A percentile compares a stretch with the other conserved stretches of the same genome.
phyloP scores from a whole-genome alignment of 1,140 invertebrate genomes.

The Grapholita molesta region DNA sequence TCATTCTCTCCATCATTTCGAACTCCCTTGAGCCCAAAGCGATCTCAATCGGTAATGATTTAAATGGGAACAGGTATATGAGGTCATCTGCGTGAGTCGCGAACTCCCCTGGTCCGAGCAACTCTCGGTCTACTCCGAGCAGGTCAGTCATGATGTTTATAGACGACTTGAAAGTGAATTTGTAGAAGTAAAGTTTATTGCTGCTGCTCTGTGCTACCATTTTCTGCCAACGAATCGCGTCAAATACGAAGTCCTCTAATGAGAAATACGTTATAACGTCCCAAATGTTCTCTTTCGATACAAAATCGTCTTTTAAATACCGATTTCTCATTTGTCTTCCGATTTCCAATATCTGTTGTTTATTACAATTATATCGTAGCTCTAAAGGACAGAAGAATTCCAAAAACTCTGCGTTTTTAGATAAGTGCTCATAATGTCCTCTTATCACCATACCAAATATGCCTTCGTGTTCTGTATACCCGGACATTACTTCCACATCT shows the following conservation, averaged over 20 bases:
- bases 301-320: not conserved
- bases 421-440: not conserved
- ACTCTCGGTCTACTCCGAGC: not conserved
- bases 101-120: not conserved
- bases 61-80: not conserved
- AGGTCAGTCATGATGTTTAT: not conserved
- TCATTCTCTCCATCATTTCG: not conserved
- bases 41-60: not conserved
- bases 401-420: not conserved
- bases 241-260: not conserved
- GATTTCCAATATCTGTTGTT: not conserved
- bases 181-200: constrained; percentile 5
- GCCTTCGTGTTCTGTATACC: constrained; percentile 8
- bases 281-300: not conserved
- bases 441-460: not conserved
- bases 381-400: not conserved
- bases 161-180: not conserved
- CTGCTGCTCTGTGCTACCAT: not conserved
- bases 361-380: not conserved
- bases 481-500: not conserved
- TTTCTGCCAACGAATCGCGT: constrained; percentile 8
- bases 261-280: not conserved
- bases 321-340: constrained; percentile 7
- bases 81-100: not conserved
- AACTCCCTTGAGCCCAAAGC: not conserved